These are phyloP conservation scores for Cheilosia impressa DNA, from an alignment of 2,888 invertebrate genomes.

Conservation along the genomic window DNA sequence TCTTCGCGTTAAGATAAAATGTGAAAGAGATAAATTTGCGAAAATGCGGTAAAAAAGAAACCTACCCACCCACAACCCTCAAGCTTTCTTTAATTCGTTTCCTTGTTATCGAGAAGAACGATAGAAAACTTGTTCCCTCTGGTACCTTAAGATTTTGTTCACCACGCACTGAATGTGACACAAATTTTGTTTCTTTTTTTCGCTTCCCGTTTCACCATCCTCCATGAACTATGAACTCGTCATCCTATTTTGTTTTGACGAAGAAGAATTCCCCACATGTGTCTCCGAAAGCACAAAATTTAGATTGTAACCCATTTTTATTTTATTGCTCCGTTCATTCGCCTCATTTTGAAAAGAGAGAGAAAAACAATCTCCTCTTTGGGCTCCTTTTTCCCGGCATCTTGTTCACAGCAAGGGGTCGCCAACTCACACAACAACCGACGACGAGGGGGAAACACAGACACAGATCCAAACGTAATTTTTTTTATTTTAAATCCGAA, in stretches of 20 bases:
- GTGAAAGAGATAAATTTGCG: slow-evolving; percentile 49
- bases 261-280: slow-evolving; percentile 8
- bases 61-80: slow-evolving; percentile 5
- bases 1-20: slow-evolving; percentile 21
- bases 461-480: background rate
- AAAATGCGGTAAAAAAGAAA: slow-evolving; percentile 44
- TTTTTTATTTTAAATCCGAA: slow-evolving; percentile 31
- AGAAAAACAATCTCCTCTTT: background rate
- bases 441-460: slow-evolving; percentile 16
- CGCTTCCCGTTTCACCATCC: background rate
- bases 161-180: slow-evolving; percentile 14
- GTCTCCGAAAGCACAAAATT: slow-evolving; percentile 25
- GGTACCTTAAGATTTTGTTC: slow-evolving; percentile 22
- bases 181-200: background rate
- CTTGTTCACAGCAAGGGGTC: slow-evolving; percentile 7
- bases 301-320: slow-evolving; percentile 54
- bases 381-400: background rate
- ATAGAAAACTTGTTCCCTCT: slow-evolving; percentile 3
- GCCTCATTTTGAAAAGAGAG: slow-evolving; percentile 45
- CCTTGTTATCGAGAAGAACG: slow-evolving; percentile 50
- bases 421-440: slow-evolving; percentile 8
- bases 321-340: slow-evolving; percentile 53
- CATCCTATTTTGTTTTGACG: slow-evolving; percentile 15
- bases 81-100: slow-evolving; percentile 59
- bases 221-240: slow-evolving; percentile 32